These are phyloP conservation scores for Tachina fera DNA, from an alignment of 2,888 invertebrate species.

Conservation along the genomic window DNA sequence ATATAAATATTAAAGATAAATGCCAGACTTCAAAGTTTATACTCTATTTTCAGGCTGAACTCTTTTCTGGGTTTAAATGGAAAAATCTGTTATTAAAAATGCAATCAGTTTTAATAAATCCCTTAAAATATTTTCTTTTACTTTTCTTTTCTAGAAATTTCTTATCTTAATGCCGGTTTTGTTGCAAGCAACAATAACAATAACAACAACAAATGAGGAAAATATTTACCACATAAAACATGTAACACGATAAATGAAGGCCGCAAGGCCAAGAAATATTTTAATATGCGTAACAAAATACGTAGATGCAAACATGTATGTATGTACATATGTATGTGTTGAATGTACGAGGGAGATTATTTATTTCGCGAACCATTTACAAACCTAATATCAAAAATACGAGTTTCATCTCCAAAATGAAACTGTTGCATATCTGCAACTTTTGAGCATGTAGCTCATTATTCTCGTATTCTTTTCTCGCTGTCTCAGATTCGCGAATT, in stretches of 20 bases:
- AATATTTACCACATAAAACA: constrained; percentile 55
- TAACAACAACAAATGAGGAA: neutral
- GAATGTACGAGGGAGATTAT: neutral
- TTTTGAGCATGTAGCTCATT: no score
- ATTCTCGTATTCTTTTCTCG: no score
- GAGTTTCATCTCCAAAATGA: no score
- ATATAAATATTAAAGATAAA: no score
- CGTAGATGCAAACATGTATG: constrained; percentile 9
- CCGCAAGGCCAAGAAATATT: constrained; percentile 65
- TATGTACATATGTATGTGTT: constrained; percentile 12
- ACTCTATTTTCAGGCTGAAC: no score
- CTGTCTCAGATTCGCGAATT: neutral
- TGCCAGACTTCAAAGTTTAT: no score
- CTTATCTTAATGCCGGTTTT: constrained; percentile 37
- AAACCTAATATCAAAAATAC: no score
- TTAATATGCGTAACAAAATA: constrained; percentile 67
- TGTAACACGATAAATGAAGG: constrained; percentile 64
- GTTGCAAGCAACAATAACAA: neutral
- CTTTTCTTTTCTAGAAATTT: constrained; percentile 13
- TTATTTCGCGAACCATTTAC: no score
- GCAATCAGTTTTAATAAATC: constrained; percentile 31
- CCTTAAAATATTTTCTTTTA: constrained; percentile 13
- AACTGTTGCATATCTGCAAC: no score
- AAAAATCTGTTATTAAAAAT: constrained; percentile 4
- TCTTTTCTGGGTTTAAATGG: neutral